Evolutionary conservation across 2,113 vertebrate genomes (phyloP), one percentile per base, ranked within the genome.

Genomic region (Peromyscus leucopus): DNA sequence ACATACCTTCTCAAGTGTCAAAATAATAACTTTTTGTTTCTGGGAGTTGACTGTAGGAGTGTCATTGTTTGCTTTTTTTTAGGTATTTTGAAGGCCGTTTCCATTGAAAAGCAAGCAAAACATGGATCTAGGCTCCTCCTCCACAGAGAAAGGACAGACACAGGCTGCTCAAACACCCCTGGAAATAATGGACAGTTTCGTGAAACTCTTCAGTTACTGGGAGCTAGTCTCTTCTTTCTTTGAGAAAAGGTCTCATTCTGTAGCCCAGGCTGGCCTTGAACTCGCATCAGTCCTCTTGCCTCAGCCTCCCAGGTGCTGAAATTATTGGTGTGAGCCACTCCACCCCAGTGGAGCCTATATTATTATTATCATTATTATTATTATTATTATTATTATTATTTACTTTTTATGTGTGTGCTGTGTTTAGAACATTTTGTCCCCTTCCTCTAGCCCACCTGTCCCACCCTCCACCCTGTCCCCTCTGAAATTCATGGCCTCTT

Each of bases 11-110:
- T 91, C 67, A 91, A 91, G 88, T 91, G 93, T 96, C 94, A 87
- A 89, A 95, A 96, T 89, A 96, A 91, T 84, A 94, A 94, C 74
- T 69, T 94, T 94, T 93, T 95, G 75, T 96, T 93, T 95, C 72
- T 88, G 86, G 61, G 96, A 97, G 48, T 87, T 93, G 84, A 94
- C 74, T 87, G 24, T 71, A 83, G 7, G n/a, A 76, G 26, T 42
- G 74, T 57, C 67, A 26, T 5, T 93, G 61, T 86, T 95, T 95
- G 55, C 89, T 95, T 83, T 95, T 63, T 93, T 69, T 93, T 96
- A 79, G 51, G 36, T 89, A 71, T 95, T 80, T 36, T 7, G 74
- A 91, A 95, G 82, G 46, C 46, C 31, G n/a, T 94, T 95, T 88
- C 80, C 89, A 31, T 87, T 95, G 72, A 33, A 87, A 96, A 91